Conservation (phyloP, 2,888 invertebrate genomes). For the Lomographa bimaculata region DNA sequence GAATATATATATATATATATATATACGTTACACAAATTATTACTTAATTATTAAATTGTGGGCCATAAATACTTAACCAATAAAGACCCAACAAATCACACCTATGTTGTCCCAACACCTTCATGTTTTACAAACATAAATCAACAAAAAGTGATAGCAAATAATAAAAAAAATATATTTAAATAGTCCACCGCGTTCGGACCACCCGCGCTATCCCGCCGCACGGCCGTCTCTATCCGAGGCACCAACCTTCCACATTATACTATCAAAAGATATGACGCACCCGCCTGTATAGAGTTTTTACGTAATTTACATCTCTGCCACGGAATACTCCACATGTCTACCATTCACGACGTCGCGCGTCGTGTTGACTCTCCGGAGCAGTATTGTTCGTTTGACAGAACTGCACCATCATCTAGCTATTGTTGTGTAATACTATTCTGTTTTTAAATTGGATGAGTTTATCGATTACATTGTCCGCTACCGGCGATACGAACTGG, state of each 20-base stretch:
- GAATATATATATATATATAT: too few relatives aligned
- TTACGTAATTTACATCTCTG: constrained; percentile 75
- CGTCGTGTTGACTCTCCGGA: constrained; percentile 34
- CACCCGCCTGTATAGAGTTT: constrained; percentile 65
- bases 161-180: constrained; percentile 77
- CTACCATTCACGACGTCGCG: constrained; percentile 31
- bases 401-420: constrained; percentile 58
- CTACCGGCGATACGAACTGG: constrained; percentile 50
- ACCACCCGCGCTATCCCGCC: constrained; percentile 75
- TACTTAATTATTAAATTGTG: too few relatives aligned
- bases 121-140: constrained; percentile 75
- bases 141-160: constrained; percentile 71
- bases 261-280: constrained; percentile 71
- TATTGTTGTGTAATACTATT: constrained; percentile 53
- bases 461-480: constrained; percentile 65
- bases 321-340: constrained; percentile 45
- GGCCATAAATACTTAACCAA: too few relatives aligned
- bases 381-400: constrained; percentile 45
- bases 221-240: constrained; percentile 48
- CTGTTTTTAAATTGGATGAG: constrained; percentile 62
- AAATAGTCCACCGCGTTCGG: constrained; percentile 65
- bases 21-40: too few relatives aligned
- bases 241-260: constrained; percentile 72
- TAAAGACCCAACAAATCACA: constrained; percentile 72
- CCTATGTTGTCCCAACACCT: constrained; percentile 71